Conservation (phyloP, 2,113 vertebrate species). For the Tupaia tana region DNA sequence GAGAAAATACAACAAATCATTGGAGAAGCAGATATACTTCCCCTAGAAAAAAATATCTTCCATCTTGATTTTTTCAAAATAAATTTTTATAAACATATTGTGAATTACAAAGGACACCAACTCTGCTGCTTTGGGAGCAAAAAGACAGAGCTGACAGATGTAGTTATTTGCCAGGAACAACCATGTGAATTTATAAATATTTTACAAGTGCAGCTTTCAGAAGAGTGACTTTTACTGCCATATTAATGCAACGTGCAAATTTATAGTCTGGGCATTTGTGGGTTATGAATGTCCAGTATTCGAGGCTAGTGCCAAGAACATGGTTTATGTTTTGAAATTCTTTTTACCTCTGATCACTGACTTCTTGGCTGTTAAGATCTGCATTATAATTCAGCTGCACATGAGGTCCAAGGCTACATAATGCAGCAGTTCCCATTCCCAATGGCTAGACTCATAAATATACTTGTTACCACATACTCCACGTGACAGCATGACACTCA, state of each 20-base stretch:
- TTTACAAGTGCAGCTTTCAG: constrained; percentile 87
- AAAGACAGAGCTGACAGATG: constrained; percentile 83
- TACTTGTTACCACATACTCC: constrained; percentile 62
- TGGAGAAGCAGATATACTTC: constrained; percentile 27
- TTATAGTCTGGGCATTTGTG: constrained; percentile 83
- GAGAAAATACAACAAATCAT: background rate
- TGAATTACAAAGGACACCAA: constrained; percentile 76
- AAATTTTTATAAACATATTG: constrained; percentile 70
- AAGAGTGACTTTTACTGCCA: constrained; percentile 86
- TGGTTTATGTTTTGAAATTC: constrained; percentile 83
- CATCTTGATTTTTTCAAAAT: constrained; percentile 70
- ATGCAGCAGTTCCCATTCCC: constrained; percentile 79
- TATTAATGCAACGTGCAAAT: constrained; percentile 84
- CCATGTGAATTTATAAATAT: constrained; percentile 88
- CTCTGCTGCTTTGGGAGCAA: constrained; percentile 60
- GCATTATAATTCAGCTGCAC: constrained; percentile 77
- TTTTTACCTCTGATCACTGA: constrained; percentile 76
- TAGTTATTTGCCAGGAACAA: constrained; percentile 84
- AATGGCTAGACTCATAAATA: constrained; percentile 81
- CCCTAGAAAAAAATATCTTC: constrained; percentile 56
- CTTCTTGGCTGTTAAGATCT: constrained; percentile 73
- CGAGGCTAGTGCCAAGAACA: constrained; percentile 79
- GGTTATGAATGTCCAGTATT: constrained; percentile 82
- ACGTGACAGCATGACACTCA: constrained; percentile 64
- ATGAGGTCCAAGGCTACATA: constrained; percentile 65